Conservation (phyloP, 92 coral and sea anemone genomes). For the Metridium senile region DNA sequence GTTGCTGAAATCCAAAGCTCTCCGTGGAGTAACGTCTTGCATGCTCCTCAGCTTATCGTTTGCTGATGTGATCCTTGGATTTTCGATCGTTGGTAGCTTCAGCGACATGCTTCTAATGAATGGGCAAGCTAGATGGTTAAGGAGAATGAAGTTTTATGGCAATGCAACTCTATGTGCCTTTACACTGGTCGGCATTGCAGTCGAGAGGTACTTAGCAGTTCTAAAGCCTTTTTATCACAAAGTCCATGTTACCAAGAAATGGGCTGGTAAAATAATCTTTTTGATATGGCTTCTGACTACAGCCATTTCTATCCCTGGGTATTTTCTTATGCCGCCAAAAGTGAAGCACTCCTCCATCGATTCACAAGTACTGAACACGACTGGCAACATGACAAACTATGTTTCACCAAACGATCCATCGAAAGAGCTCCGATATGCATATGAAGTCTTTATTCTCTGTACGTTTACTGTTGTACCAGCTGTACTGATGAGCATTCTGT, state of each 20-base stretch:
- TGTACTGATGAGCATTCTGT: constrained; percentile 5
- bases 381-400: not conserved
- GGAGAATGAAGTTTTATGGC: constrained; percentile 9
- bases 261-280: not conserved
- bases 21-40: not conserved
- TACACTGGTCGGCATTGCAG: constrained; percentile 20
- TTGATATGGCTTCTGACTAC: constrained; percentile 1
- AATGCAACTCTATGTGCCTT: not conserved
- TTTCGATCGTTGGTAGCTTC: not conserved
- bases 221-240: constrained; percentile 32
- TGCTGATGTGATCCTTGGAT: not conserved
- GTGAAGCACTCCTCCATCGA: not conserved
- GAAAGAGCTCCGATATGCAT: not conserved
- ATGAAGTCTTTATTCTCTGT: constrained; percentile 6
- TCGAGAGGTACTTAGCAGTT: constrained; percentile 26
- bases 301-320: constrained; percentile 1
- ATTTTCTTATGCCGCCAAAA: not conserved
- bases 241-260: constrained; percentile 19
- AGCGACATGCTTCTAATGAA: not conserved
- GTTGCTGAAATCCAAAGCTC: not conserved
- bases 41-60: constrained; percentile 3
- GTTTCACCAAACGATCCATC: not conserved
- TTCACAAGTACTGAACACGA: not conserved
- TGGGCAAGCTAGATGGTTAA: not conserved
- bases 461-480: constrained; percentile 25